phyloP scores from a whole-genome alignment of 2,888 invertebrate species.

The Dioctria linearis region DNA sequence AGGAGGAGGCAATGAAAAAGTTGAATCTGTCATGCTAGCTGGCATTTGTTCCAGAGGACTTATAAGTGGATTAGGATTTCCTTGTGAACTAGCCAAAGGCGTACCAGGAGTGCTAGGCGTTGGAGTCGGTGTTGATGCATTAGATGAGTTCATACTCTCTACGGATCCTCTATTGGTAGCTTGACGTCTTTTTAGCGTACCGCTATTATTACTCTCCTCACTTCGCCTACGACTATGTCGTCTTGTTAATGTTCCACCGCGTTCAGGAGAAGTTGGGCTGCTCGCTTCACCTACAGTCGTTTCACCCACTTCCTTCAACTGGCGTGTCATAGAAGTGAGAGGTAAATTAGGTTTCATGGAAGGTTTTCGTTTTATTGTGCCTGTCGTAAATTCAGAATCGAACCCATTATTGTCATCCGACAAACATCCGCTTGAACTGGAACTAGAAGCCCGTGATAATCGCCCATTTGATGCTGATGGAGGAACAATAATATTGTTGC shows the following conservation, averaged over 20 bases:
- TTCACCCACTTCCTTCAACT: constrained; percentile 90
- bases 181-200: constrained; percentile 69
- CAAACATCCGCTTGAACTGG: constrained; percentile 88
- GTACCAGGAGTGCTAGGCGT: constrained; percentile 69
- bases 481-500: constrained; percentile 66
- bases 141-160: constrained; percentile 67
- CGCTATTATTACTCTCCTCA: constrained; percentile 70
- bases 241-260: constrained; percentile 76
- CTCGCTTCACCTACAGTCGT: constrained; percentile 73
- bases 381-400: constrained; percentile 83
- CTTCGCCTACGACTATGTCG: constrained; percentile 73
- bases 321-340: constrained; percentile 90
- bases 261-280: constrained; percentile 72
- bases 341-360: constrained; percentile 94
- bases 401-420: constrained; percentile 83
- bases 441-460: constrained; percentile 83
- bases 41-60: constrained; percentile 61
- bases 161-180: constrained; percentile 66
- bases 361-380: constrained; percentile 93
- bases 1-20: constrained; percentile 79
- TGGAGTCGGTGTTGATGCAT: constrained; percentile 70
- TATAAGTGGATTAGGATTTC: constrained; percentile 57
- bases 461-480: constrained; percentile 69
- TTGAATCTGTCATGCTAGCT: constrained; percentile 72
- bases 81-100: constrained; percentile 61